Conservation (phyloP, 2,113 vertebrate genomes). For the Saimiri boliviensis region DNA sequence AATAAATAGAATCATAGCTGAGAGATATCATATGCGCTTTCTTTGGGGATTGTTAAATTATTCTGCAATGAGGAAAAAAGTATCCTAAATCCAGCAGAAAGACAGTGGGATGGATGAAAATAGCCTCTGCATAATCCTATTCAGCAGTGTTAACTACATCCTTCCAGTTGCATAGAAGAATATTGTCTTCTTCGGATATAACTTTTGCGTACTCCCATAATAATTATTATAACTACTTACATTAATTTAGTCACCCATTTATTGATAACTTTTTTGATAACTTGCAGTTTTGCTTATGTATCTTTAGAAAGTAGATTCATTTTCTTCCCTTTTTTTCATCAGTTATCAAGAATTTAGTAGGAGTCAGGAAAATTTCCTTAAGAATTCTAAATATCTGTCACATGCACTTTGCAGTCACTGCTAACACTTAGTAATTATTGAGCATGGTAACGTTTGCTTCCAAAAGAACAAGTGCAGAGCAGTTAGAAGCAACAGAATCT, state of each 20-base stretch:
- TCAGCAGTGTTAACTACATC: not conserved
- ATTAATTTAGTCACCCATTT: not conserved
- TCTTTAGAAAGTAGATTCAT: not conserved
- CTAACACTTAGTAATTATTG: not conserved
- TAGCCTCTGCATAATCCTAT: not conserved
- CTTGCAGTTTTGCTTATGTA: conserved; percentile 16
- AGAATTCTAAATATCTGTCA: not conserved
- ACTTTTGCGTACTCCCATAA: not conserved
- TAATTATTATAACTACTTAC: not conserved
- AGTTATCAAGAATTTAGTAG: not conserved
- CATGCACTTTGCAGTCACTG: not conserved
- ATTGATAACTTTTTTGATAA: not conserved
- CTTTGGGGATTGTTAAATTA: not conserved
- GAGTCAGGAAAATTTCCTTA: not conserved
- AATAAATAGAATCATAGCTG: conserved; percentile 29
- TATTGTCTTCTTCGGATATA: not conserved
- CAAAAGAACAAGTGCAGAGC: not conserved
- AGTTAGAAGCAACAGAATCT: not conserved
- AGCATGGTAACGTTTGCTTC: not conserved
- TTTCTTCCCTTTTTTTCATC: not conserved
- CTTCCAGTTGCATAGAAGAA: not conserved
- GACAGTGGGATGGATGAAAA: not conserved
- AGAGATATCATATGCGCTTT: not conserved
- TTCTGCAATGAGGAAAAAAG: not conserved
- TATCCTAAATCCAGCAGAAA: not conserved